Conservation (phyloP, 2,113 vertebrate genomes). For the Tragelaphus strepsiceros region DNA sequence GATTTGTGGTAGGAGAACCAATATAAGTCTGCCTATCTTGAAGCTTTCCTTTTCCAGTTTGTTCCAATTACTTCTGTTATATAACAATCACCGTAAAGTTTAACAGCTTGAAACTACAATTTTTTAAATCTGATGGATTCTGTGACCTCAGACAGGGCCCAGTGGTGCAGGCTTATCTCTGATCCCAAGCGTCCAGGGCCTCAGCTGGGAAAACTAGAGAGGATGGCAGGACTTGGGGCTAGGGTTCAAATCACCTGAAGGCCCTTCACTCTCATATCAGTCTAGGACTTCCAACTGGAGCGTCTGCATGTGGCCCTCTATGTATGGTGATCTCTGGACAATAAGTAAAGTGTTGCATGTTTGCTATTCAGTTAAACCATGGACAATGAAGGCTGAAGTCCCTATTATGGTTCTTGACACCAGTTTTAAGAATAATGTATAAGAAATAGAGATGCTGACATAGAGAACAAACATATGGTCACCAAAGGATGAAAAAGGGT, state of each 20-base stretch:
- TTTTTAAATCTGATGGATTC: neutral
- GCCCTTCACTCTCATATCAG: neutral
- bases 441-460: neutral
- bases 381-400: neutral
- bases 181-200: neutral
- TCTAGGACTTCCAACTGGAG: neutral
- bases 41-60: neutral
- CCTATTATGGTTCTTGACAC: neutral
- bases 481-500: neutral
- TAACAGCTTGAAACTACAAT: neutral
- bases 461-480: neutral
- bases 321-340: too few species aligned
- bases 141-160: neutral
- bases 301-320: neutral
- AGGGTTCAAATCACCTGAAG: neutral
- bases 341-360: neutral
- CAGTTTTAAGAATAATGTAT: neutral
- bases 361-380: neutral
- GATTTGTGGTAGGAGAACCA: neutral
- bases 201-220: neutral
- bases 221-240: neutral
- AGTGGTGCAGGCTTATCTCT: neutral
- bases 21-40: neutral
- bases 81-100: neutral
- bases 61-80: neutral